These are phyloP conservation scores for Bellardia bayeri DNA, from an alignment of 2,888 invertebrate species.

Conservation along the genomic window DNA sequence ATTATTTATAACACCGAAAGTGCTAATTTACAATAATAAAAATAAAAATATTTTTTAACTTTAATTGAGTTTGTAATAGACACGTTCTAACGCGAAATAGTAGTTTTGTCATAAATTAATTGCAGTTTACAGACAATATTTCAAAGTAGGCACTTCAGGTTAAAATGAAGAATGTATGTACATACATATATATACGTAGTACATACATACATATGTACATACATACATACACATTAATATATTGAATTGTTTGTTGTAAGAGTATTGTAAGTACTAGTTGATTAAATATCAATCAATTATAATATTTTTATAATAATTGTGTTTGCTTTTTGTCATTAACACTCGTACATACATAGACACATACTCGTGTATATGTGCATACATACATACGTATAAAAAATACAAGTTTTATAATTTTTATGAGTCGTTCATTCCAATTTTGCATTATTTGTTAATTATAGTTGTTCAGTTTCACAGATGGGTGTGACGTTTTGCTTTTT, in stretches of 20 bases:
- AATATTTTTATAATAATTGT: too few relatives aligned
- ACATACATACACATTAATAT: too few relatives aligned
- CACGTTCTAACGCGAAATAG: slow-evolving; percentile 17
- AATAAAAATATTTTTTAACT: not conserved
- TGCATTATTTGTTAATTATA: not conserved
- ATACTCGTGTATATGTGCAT: too few relatives aligned
- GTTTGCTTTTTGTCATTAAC: too few relatives aligned
- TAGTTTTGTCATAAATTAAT: slow-evolving; percentile 22
- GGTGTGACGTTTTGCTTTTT: slow-evolving; percentile 39
- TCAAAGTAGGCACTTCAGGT: slow-evolving; percentile 1
- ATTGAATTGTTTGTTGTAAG: too few relatives aligned
- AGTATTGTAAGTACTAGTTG: too few relatives aligned
- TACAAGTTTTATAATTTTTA: not conserved
- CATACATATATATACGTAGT: too few relatives aligned
- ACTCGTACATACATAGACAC: not conserved
- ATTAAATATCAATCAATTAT: too few relatives aligned
- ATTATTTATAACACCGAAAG: not conserved
- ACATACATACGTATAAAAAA: too few relatives aligned
- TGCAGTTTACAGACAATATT: not conserved
- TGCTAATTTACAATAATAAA: not conserved
- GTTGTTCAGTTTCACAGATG: not conserved
- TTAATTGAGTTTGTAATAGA: slow-evolving; percentile 16
- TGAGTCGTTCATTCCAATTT: not conserved
- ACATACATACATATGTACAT: too few relatives aligned
- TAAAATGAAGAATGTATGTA: not conserved